phyloP scores from a whole-genome alignment of 2,797 vertebrate genomes.

The Intellagama lesueurii region DNA sequence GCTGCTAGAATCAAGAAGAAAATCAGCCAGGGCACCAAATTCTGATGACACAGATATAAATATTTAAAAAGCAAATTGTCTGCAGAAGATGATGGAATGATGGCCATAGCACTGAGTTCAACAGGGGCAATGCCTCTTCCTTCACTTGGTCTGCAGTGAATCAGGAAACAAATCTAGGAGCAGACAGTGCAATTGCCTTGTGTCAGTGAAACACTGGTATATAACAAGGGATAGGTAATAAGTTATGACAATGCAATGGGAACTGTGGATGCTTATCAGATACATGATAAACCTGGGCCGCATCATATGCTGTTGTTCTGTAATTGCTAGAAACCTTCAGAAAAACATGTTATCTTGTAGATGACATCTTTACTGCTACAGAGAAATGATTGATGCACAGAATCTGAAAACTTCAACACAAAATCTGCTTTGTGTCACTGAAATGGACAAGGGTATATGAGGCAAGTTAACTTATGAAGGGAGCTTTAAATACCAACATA shows the following conservation, averaged over 20 bases:
- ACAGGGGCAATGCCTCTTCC: neutral
- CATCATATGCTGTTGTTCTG: too few species aligned
- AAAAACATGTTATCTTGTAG: neutral
- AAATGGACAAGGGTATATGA: neutral
- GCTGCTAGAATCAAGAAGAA: too few species aligned
- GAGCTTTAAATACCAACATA: neutral
- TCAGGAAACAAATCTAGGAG: neutral
- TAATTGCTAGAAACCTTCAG: too few species aligned
- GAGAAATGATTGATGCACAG: neutral
- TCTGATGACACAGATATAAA: neutral
- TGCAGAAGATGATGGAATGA: conserved; percentile 15
- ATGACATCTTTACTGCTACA: neutral
- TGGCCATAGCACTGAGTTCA: neutral
- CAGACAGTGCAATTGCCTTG: neutral
- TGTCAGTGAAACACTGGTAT: too few species aligned
- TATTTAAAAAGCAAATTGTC: conserved; percentile 2
- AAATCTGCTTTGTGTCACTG: neutral
- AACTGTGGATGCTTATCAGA: too few species aligned
- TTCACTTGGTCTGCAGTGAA: neutral
- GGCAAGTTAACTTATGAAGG: neutral
- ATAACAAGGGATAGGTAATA: too few species aligned
- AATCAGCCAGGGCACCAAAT: neutral
- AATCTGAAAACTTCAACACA: neutral
- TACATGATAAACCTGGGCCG: too few species aligned
- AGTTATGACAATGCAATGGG: too few species aligned